phyloP scores from a whole-genome alignment of 2,888 invertebrate species.

The Icerya purchasi region DNA sequence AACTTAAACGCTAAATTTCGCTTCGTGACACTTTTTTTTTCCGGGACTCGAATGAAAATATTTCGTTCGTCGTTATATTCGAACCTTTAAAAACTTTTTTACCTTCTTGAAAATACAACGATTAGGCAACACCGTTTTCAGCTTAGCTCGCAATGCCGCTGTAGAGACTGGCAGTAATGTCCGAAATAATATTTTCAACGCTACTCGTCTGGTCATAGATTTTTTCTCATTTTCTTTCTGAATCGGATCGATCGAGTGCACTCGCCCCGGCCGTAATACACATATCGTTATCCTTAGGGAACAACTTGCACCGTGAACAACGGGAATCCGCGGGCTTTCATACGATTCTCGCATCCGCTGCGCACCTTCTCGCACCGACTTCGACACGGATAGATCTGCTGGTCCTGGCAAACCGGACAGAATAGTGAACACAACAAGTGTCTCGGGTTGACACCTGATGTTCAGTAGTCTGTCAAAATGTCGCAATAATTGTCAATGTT shows the following conservation, averaged over 20 bases:
- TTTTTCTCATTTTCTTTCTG: too few relatives aligned
- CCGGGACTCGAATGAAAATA: slow-evolving; percentile 23
- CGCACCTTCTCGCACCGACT: slow-evolving; percentile 36
- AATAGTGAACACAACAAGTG: slow-evolving; percentile 41
- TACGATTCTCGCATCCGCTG: slow-evolving; percentile 32
- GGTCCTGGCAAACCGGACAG: slow-evolving; percentile 35
- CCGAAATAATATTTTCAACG: too few relatives aligned
- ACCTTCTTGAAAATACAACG: slow-evolving; percentile 24
- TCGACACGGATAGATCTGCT: slow-evolving; percentile 36
- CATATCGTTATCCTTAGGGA: slow-evolving; percentile 36
- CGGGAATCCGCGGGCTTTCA: slow-evolving; percentile 35
- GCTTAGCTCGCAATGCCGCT: slow-evolving; percentile 26
- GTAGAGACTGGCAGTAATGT: too few relatives aligned
- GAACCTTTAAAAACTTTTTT: slow-evolving; percentile 23
- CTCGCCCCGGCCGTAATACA: slow-evolving; percentile 36
- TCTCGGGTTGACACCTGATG: too few relatives aligned
- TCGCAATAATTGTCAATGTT: too few relatives aligned
- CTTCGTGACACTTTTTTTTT: slow-evolving; percentile 26
- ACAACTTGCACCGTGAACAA: slow-evolving; percentile 41
- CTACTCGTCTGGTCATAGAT: too few relatives aligned
- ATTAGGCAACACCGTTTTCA: slow-evolving; percentile 22
- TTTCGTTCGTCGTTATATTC: slow-evolving; percentile 21
- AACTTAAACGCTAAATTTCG: slow-evolving; percentile 22
- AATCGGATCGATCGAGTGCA: too few relatives aligned
- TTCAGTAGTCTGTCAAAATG: too few relatives aligned